Evolutionary conservation across 2,888 invertebrate genomes (phyloP).

Genomic region (Pachydiplax longipennis): DNA sequence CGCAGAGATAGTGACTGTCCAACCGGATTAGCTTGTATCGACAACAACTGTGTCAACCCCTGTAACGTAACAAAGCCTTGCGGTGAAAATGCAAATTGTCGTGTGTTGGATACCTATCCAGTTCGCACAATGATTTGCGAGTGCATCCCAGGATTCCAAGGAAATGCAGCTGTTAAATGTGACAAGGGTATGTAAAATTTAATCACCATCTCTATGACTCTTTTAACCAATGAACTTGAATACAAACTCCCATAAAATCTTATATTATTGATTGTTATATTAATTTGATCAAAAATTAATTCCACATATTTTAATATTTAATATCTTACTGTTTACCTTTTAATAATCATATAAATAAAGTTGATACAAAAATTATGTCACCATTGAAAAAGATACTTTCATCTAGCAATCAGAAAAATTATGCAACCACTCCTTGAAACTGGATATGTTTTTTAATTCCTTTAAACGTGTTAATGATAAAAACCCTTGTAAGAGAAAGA

Average conservation of each 20-base stretch:
- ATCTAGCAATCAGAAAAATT: too few relatives aligned
- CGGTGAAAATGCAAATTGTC: slow-evolving; percentile 80
- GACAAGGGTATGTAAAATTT: slow-evolving; percentile 72
- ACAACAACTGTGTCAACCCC: slow-evolving; percentile 82
- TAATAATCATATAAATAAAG: too few relatives aligned
- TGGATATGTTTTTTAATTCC: too few relatives aligned
- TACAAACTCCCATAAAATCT: neutral
- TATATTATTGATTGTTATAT: neutral
- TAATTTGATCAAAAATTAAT: neutral
- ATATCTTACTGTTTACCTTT: neutral
- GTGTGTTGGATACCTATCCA: slow-evolving; percentile 80
- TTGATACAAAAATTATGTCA: too few relatives aligned
- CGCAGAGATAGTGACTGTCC: slow-evolving; percentile 83
- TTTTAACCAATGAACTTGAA: neutral
- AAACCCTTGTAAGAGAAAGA: too few relatives aligned
- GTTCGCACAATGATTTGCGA: slow-evolving; percentile 89
- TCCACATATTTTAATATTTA: neutral
- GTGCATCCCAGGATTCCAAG: slow-evolving; percentile 84
- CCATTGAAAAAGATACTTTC: too few relatives aligned
- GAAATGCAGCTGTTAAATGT: slow-evolving; percentile 85
- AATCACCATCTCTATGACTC: neutral
- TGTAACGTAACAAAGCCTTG: slow-evolving; percentile 82
- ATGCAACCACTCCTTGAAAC: too few relatives aligned
- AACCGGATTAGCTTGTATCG: slow-evolving; percentile 81
- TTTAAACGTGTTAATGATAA: too few relatives aligned